Conservation (phyloP, 2,888 invertebrate species). For the Xestobium rufovillosum region DNA sequence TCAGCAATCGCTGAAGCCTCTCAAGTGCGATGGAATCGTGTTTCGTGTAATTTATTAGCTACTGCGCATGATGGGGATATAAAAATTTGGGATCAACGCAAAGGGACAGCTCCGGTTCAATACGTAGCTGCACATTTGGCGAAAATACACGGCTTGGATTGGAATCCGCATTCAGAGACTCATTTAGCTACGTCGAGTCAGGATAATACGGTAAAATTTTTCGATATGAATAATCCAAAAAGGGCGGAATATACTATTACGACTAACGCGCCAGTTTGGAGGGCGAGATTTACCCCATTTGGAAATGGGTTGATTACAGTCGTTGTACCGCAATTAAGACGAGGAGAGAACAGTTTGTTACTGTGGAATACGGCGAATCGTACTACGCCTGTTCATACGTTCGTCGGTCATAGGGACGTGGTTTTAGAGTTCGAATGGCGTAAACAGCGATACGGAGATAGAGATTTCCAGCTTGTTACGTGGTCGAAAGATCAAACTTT, state of each 20-base stretch:
- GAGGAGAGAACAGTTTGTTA: slow-evolving; percentile 77
- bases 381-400: slow-evolving; percentile 75
- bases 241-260: slow-evolving; percentile 78
- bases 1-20: slow-evolving; percentile 89
- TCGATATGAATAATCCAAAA: slow-evolving; percentile 80
- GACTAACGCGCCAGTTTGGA: slow-evolving; percentile 84
- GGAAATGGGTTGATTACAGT: slow-evolving; percentile 79
- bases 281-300: slow-evolving; percentile 72
- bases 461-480: slow-evolving; percentile 79
- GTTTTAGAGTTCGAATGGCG: slow-evolving; percentile 94
- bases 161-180: slow-evolving; percentile 81
- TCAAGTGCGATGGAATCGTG: slow-evolving; percentile 89
- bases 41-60: slow-evolving; percentile 75
- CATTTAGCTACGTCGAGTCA: slow-evolving; percentile 88
- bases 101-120: slow-evolving; percentile 77
- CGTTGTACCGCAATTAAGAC: slow-evolving; percentile 82
- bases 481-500: slow-evolving; percentile 94
- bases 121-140: slow-evolving; percentile 89
- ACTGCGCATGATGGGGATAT: slow-evolving; percentile 95
- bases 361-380: slow-evolving; percentile 69
- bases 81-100: slow-evolving; percentile 91
- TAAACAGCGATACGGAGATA: slow-evolving; percentile 50
- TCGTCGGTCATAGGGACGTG: slow-evolving; percentile 91
- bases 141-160: slow-evolving; percentile 89
- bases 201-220: slow-evolving; percentile 92